These are phyloP conservation scores for Papilio helenus DNA, from an alignment of 1,140 invertebrate genomes.

Conservation along the genomic window DNA sequence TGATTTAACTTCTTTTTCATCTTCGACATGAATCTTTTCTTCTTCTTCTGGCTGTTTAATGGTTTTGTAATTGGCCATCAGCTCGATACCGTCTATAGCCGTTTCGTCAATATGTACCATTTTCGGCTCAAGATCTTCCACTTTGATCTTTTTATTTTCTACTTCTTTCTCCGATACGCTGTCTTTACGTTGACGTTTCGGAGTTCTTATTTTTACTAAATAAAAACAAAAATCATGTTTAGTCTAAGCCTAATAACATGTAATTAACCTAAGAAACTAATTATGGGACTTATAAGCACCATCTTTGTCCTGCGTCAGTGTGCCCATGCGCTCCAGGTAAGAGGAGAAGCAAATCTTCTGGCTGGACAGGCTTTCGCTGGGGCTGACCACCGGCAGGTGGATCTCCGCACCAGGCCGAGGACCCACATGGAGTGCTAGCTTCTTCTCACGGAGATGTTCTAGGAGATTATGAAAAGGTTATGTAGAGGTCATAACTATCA, in stretches of 20 bases:
- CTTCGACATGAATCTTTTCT: slow-evolving; percentile 74
- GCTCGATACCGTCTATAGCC: slow-evolving; percentile 79
- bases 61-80: slow-evolving; percentile 71
- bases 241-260: not conserved
- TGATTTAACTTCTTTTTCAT: slow-evolving; percentile 68
- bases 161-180: slow-evolving; percentile 82
- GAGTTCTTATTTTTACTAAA: slow-evolving; percentile 80
- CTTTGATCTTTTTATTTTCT: slow-evolving; percentile 76
- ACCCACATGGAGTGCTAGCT: slow-evolving; percentile 69
- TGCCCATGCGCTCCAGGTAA: slow-evolving; percentile 87
- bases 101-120: slow-evolving; percentile 79
- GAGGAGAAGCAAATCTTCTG: slow-evolving; percentile 89
- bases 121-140: slow-evolving; percentile 60
- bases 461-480: slow-evolving; percentile 17
- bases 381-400: slow-evolving; percentile 87
- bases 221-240: not conserved
- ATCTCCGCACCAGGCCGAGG: slow-evolving; percentile 84
- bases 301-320: slow-evolving; percentile 72
- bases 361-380: slow-evolving; percentile 89
- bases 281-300: slow-evolving; percentile 45
- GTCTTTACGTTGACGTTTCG: slow-evolving; percentile 84
- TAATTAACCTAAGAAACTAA: not conserved
- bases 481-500: too few species aligned
- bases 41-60: slow-evolving; percentile 66
- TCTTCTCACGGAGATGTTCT: slow-evolving; percentile 60